Percentiles rank a stretch among this genome's conserved stretches.
These are phyloP conservation scores for Ailuropoda melanoleuca DNA, from an alignment of 2,113 vertebrate genomes.

Conservation along the genomic window DNA sequence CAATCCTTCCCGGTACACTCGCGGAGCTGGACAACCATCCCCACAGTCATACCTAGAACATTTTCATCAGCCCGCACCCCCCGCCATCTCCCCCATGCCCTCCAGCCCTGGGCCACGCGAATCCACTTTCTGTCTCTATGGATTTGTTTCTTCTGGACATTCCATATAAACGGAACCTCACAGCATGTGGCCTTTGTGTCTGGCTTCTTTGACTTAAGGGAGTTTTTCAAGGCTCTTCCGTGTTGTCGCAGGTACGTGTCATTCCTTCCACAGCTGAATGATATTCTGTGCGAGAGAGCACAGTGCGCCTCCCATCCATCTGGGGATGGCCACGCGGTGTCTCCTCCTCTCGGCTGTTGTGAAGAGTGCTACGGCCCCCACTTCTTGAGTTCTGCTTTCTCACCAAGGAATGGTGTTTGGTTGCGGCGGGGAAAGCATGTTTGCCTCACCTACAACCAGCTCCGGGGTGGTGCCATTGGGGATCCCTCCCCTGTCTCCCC, in stretches of 20 bases:
- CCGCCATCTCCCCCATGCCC: background rate
- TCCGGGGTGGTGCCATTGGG: too few relatives aligned
- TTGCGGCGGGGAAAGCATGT: background rate
- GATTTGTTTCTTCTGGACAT: background rate
- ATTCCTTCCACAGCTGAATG: background rate
- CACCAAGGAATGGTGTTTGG: background rate
- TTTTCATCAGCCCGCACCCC: rapidly evolving
- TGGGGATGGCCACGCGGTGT: rapidly evolving
- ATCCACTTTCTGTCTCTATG: too few relatives aligned
- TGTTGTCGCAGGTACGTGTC: rapidly evolving
- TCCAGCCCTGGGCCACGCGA: background rate
- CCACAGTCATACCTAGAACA: background rate
- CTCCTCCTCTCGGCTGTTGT: background rate
- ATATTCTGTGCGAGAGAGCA: rapidly evolving
- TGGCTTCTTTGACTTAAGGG: background rate
- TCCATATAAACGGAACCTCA: background rate
- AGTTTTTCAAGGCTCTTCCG: background rate
- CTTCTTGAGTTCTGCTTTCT: background rate
- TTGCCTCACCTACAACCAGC: background rate
- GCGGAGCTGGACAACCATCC: background rate
- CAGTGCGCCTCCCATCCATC: rapidly evolving
- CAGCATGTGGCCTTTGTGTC: background rate
- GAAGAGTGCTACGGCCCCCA: rapidly evolving
- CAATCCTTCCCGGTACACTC: background rate
- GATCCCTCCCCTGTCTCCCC: background rate